Base-by-base conservation (phyloP, 2,113 vertebrate species). In the Enhydra lutris region DNA sequence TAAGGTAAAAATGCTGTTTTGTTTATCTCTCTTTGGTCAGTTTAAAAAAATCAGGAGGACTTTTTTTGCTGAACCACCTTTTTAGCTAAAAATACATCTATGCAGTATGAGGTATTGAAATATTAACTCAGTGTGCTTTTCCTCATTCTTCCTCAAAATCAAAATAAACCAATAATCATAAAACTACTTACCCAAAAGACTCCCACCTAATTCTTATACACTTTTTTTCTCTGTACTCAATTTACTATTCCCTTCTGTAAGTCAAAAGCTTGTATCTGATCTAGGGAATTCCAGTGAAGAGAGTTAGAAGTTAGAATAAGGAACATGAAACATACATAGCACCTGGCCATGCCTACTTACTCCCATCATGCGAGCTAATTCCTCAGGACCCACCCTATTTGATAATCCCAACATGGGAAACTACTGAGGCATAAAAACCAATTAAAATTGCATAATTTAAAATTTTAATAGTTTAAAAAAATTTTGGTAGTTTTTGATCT, bases 131-230 rank as follows among this genome's bases (percentile, higher is more conserved):
- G 23, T 92, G 82, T 86, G 26, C 65, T 96, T 26, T 88, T 0
- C 36, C 1, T 45, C 14, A 7, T 82, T 92, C 34, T 81, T 84
- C 36, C 2, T 78, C 11, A 42, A 55, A 85, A 69, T 80, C 67
- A 95, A 86, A 95, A 80, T 74, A 86, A 96, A 95, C 83, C 59
- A 87, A 89, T 85, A 89, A 86, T 88, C 36, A 85, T 85, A 94
- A 93, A 95, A 79, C 59, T n/a, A 36, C 1, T 80, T 74, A 63
- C 23, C 26, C 42, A 73, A 81, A 83, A 34, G 13, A 67, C 10
- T 57, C n/a, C 73, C 2, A 59, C 36, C 45, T 93, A 67, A 59
- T 23, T 88, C 61, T 82, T 79, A 89, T 89, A 74, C 0, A 36
- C 24, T 96, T 89, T 95, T 21, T 95, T 94, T 83, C 52, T 83